Conservation (phyloP, 2,888 invertebrate genomes). For the Ectemnius continuus region DNA sequence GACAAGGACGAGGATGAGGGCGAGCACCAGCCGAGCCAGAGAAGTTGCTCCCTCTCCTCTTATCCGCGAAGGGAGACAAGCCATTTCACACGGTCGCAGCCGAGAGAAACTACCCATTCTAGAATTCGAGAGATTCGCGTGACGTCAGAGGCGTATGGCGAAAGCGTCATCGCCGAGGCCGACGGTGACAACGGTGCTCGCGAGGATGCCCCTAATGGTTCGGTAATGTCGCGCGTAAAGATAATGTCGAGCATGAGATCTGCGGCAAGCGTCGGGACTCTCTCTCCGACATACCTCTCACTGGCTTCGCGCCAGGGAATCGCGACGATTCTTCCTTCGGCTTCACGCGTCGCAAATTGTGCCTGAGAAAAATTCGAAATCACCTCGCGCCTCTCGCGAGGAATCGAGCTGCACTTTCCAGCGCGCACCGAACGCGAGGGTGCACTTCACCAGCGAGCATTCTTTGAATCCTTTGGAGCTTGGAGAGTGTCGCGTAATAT, state of each 20-base stretch:
- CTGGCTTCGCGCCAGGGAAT: conserved; percentile 60
- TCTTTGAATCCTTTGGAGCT: conserved; percentile 19
- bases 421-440: conserved; percentile 26
- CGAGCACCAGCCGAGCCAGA: conserved; percentile 43
- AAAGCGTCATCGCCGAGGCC: conserved; percentile 60
- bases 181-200: conserved; percentile 47
- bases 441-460: conserved; percentile 31
- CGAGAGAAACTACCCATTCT: not conserved
- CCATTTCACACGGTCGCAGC: conserved; percentile 67
- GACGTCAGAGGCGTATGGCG: conserved; percentile 62
- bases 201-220: conserved; percentile 68
- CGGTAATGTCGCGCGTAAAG: conserved; percentile 68
- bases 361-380: too few relatives aligned
- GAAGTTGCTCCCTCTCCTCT: conserved; percentile 63
- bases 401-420: conserved; percentile 49
- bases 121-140: conserved; percentile 61
- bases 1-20: conserved; percentile 47
- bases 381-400: too few relatives aligned
- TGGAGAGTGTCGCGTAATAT: not conserved
- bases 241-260: conserved; percentile 73
- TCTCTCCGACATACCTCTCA: conserved; percentile 24
- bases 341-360: too few relatives aligned
- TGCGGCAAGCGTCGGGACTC: conserved; percentile 43
- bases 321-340: conserved; percentile 42
- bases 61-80: conserved; percentile 67